phyloP scores from a whole-genome alignment of 2,888 invertebrate genomes.

The Camptogramma bilineatum region DNA sequence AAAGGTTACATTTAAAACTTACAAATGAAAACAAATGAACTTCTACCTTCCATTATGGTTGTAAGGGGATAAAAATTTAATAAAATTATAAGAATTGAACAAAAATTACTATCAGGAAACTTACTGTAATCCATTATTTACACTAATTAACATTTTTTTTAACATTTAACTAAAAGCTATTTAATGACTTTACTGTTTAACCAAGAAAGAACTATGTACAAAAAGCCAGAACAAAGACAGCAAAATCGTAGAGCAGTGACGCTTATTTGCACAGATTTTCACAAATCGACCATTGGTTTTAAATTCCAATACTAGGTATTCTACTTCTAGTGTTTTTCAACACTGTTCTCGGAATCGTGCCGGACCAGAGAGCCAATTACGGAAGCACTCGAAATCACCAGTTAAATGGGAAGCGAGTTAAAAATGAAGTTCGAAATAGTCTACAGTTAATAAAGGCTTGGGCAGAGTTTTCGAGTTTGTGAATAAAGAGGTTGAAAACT shows the following conservation, averaged over 20 bases:
- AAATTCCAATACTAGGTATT: background rate
- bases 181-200: too few relatives aligned
- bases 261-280: background rate
- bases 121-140: too few relatives aligned
- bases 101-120: too few relatives aligned
- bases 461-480: background rate
- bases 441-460: conserved; percentile 14
- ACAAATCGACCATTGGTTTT: background rate
- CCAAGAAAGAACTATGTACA: background rate
- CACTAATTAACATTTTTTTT: too few relatives aligned
- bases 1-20: too few relatives aligned
- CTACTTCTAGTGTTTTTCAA: background rate
- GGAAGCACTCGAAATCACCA: conserved; percentile 13
- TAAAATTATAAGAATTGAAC: too few relatives aligned
- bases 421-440: conserved; percentile 10
- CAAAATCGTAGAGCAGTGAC: too few relatives aligned
- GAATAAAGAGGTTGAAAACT: too few relatives aligned
- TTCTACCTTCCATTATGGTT: too few relatives aligned
- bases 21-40: too few relatives aligned
- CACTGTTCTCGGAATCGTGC: background rate
- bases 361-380: conserved; percentile 13
- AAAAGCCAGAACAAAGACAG: background rate
- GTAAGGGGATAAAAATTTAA: too few relatives aligned
- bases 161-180: too few relatives aligned
- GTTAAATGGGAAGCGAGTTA: conserved; percentile 8